Percentiles rank a stretch among this genome's conserved stretches.
Evolutionary conservation across 92 coral and sea anemone species (phyloP).

Genomic region (Virgularia gustaviana): DNA sequence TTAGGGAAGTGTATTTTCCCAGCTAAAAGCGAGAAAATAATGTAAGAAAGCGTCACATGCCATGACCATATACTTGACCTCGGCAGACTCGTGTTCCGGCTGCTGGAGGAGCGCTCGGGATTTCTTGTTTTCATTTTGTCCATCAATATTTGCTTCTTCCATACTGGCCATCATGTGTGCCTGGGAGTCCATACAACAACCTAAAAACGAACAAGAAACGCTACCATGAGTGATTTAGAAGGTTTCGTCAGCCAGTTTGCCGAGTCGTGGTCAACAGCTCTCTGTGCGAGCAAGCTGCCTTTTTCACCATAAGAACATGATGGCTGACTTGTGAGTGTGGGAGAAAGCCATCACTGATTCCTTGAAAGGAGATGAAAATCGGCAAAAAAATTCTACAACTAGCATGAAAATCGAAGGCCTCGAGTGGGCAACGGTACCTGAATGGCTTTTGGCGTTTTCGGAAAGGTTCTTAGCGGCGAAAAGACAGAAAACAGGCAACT

Average conservation of each 20-base stretch:
- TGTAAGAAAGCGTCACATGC: slow-evolving; percentile 12
- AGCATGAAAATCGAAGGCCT: slow-evolving; percentile 38
- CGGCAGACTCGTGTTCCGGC: slow-evolving; percentile 48
- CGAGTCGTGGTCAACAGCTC: background rate
- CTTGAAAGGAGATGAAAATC: slow-evolving; percentile 32
- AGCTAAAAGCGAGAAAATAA: background rate
- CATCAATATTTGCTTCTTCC: slow-evolving; percentile 41
- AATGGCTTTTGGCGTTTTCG: slow-evolving; percentile 30
- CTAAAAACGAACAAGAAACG: slow-evolving; percentile 33
- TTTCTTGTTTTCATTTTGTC: slow-evolving; percentile 41
- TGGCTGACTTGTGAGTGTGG: slow-evolving; percentile 37
- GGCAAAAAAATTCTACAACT: slow-evolving; percentile 32
- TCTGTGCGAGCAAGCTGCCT: slow-evolving; percentile 25
- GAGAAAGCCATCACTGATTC: slow-evolving; percentile 37
- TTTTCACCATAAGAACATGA: slow-evolving; percentile 44
- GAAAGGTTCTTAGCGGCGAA: slow-evolving; percentile 41
- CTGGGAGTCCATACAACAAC: slow-evolving; percentile 25
- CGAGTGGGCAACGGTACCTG: slow-evolving; percentile 33
- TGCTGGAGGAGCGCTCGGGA: slow-evolving; percentile 39
- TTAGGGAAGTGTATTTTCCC: background rate
- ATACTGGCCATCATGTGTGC: slow-evolving; percentile 28
- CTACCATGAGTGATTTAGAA: background rate
- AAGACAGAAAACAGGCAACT: slow-evolving; percentile 27
- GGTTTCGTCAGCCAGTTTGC: slow-evolving; percentile 15
- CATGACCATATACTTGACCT: slow-evolving; percentile 49